Conservation (phyloP, 2,888 invertebrate species). For the Dichetophora obliterata region DNA sequence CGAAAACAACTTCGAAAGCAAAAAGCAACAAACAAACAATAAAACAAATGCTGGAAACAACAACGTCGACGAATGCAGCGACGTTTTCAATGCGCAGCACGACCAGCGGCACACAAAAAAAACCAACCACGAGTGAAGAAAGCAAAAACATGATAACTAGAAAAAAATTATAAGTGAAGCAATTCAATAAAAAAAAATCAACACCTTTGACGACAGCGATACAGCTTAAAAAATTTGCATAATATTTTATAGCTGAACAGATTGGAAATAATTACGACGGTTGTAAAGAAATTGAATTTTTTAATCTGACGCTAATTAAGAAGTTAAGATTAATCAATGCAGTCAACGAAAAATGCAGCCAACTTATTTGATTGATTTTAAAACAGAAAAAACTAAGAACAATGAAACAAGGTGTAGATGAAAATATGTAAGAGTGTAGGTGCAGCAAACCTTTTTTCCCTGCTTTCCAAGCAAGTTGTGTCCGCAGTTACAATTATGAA, state of each 20-base stretch:
- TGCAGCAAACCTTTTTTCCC: neutral
- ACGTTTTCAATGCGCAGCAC: neutral
- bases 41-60: slow-evolving; percentile 26
- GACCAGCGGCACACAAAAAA: neutral
- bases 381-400: no score
- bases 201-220: neutral
- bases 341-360: no score
- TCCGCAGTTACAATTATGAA: neutral
- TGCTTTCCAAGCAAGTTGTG: neutral
- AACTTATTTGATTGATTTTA: no score
- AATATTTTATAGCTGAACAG: neutral
- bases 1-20: neutral
- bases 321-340: no score
- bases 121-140: neutral
- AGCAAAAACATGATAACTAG: neutral
- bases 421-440: neutral
- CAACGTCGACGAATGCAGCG: neutral
- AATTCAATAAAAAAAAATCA: slow-evolving; percentile 8
- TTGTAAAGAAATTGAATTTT: neutral
- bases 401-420: no score
- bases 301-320: no score
- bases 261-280: neutral
- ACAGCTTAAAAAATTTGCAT: slow-evolving; percentile 10
- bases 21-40: slow-evolving; percentile 21
- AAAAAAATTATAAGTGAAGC: slow-evolving; percentile 1